Conservation (phyloP, 2,797 vertebrate species). For the Falco cherrug region DNA sequence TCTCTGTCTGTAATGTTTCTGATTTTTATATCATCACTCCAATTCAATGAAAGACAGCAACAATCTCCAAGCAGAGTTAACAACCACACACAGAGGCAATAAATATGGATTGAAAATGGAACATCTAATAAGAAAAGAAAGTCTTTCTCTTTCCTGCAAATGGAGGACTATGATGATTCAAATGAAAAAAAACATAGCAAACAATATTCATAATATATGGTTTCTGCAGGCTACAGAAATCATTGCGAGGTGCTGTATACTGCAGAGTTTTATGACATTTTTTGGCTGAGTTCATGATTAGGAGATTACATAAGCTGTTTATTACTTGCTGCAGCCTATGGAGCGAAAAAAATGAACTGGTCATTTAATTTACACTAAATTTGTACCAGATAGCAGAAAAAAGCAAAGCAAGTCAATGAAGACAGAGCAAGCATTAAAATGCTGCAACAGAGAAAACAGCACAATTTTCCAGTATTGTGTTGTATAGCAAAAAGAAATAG, state of each 20-base stretch:
- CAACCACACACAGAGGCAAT: constrained; percentile 10
- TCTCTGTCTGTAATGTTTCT: not conserved
- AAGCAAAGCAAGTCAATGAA: constrained; percentile 43
- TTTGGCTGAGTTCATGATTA: constrained; percentile 68
- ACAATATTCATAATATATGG: constrained; percentile 52
- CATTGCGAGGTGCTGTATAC: constrained; percentile 39
- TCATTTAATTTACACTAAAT: constrained; percentile 70
- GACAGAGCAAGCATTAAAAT: constrained; percentile 43
- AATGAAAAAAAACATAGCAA: constrained; percentile 30
- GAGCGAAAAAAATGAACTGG: constrained; percentile 61
- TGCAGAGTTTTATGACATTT: constrained; percentile 59
- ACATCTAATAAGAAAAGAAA: constrained; percentile 23
- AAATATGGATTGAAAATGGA: constrained; percentile 32
- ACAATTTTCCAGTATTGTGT: not conserved
- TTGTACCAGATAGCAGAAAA: constrained; percentile 49
- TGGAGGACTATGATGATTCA: constrained; percentile 29
- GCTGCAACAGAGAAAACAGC: constrained; percentile 22
- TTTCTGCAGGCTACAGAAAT: constrained; percentile 60
- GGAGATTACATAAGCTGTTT: constrained; percentile 72
- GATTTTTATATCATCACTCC: not conserved
- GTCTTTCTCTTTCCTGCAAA: constrained; percentile 31
- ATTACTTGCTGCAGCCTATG: constrained; percentile 64
- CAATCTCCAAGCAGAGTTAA: constrained; percentile 28
- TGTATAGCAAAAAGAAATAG: constrained; percentile 12
- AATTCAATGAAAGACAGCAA: constrained; percentile 19